phyloP scores from a whole-genome alignment of 2,113 vertebrate genomes.

The Semnornis frantzii region DNA sequence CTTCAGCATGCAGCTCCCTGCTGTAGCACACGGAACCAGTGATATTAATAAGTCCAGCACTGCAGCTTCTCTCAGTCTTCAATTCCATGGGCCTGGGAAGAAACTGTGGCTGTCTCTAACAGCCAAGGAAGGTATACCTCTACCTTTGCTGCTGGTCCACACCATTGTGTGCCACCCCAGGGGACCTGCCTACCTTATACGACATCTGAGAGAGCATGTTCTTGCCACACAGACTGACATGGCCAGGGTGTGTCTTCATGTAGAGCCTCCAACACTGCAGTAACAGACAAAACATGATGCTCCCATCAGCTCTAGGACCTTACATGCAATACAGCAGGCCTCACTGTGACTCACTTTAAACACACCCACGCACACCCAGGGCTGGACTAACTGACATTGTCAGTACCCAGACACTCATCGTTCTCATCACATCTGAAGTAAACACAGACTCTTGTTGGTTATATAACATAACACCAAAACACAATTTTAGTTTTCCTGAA shows the following conservation, averaged over 20 bases:
- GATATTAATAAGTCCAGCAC: background rate
- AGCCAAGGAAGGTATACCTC: background rate
- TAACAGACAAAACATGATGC: background rate
- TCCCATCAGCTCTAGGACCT: background rate
- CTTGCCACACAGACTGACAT: background rate
- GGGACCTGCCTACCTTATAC: background rate
- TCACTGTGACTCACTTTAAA: background rate
- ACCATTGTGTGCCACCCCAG: background rate
- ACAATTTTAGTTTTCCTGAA: background rate
- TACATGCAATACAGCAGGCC: background rate
- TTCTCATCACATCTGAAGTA: background rate
- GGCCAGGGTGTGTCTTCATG: background rate
- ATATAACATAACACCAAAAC: background rate
- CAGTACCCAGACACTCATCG: background rate
- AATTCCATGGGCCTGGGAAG: background rate
- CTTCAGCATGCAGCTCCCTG: background rate
- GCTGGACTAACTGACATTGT: background rate
- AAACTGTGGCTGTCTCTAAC: background rate
- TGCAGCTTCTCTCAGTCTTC: background rate
- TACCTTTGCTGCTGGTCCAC: background rate
- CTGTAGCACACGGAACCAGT: background rate
- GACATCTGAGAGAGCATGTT: background rate
- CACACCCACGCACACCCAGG: background rate
- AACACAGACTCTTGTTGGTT: background rate
- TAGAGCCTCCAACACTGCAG: background rate